Evolutionary conservation across 2,113 vertebrate genomes (phyloP).

Genomic region (Eublepharis macularius): DNA sequence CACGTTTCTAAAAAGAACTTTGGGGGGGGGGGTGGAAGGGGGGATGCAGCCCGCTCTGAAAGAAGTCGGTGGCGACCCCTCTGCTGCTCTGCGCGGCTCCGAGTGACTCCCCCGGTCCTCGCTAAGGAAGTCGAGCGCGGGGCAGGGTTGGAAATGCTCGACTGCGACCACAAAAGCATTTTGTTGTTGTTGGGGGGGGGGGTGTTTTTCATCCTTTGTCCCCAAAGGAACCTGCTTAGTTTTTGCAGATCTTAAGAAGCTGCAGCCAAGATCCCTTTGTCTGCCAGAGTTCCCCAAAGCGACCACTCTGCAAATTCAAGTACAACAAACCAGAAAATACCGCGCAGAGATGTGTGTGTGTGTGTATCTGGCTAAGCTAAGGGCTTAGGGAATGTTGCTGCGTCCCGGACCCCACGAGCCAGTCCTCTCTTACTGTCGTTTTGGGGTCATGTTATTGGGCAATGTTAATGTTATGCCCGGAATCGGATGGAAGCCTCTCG

Average conservation of each 20-base stretch:
- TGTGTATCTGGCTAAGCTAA: background rate
- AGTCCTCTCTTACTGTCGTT: background rate
- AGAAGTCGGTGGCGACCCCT: too few relatives aligned
- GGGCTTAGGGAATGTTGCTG: background rate
- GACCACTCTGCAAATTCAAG: background rate
- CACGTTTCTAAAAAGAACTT: background rate
- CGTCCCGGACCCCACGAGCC: too few relatives aligned
- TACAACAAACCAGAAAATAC: background rate
- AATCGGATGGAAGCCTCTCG: rapidly evolving
- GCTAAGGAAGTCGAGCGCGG: too few relatives aligned
- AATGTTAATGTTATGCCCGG: background rate
- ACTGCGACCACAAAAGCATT: background rate
- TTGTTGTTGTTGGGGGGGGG: background rate
- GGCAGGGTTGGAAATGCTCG: background rate
- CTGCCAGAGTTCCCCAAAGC: slow-evolving; percentile 9
- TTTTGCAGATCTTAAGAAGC: background rate
- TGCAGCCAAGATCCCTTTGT: slow-evolving; percentile 1
- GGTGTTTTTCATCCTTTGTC: too few relatives aligned
- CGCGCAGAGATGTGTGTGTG: too few relatives aligned
- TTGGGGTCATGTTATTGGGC: background rate
- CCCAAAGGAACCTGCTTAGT: background rate
- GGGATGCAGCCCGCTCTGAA: too few relatives aligned
- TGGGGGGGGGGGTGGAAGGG: too few relatives aligned
- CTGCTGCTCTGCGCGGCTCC: background rate
- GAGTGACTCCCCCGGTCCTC: too few relatives aligned